Percentiles rank a stretch among this genome's conserved stretches.
These are phyloP conservation scores for Channallabes apus DNA, from an alignment of 2,797 vertebrate genomes.

Conservation along the genomic window DNA sequence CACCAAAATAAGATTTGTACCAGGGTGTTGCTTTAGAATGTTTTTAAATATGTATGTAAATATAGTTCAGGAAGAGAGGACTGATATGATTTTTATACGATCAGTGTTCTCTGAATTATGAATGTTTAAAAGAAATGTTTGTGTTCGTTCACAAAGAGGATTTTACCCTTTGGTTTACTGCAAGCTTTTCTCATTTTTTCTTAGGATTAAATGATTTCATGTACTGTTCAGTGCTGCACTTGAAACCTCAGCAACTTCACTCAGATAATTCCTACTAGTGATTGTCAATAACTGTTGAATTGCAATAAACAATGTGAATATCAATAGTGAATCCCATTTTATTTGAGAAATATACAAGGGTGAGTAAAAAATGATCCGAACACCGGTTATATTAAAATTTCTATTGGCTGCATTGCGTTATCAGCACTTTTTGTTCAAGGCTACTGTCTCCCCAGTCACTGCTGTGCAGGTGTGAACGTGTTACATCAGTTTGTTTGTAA, in stretches of 20 bases:
- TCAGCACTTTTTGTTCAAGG: too few species aligned
- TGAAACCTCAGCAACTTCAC: constrained; percentile 11
- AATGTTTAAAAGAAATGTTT: constrained; percentile 43
- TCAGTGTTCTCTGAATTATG: constrained; percentile 38
- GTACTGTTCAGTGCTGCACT: constrained; percentile 31
- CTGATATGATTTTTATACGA: constrained; percentile 37
- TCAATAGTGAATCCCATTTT: background rate
- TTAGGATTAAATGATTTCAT: background rate
- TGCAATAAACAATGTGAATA: constrained; percentile 50
- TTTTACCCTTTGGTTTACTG: constrained; percentile 5
- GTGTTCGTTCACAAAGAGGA: background rate
- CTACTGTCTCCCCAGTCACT: too few species aligned
- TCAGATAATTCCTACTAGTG: constrained; percentile 8
- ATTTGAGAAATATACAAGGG: background rate
- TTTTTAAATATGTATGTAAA: constrained; percentile 45
- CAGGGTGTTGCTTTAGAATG: constrained; percentile 23
- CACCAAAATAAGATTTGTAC: constrained; percentile 26
- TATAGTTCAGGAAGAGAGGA: constrained; percentile 33
- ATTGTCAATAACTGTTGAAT: constrained; percentile 32
- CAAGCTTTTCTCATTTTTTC: background rate
- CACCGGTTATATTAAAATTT: too few species aligned
- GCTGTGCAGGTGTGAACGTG: too few species aligned
- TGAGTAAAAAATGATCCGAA: too few species aligned
- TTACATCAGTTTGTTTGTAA: too few species aligned
- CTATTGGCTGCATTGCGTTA: too few species aligned